Conservation (phyloP, 2,113 vertebrate genomes). For the Vulpes vulpes region DNA sequence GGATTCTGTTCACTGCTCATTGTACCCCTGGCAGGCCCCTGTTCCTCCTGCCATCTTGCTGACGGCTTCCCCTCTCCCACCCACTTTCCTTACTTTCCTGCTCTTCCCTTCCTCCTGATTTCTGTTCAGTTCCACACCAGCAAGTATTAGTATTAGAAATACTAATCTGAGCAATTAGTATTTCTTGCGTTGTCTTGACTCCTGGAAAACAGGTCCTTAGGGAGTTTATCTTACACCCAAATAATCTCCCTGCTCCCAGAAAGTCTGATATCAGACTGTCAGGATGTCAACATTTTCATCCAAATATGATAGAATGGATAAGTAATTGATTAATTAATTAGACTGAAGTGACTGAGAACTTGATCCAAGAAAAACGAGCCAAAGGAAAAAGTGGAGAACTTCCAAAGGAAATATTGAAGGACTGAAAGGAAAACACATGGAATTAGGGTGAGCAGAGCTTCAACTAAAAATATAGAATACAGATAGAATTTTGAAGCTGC, state of each 20-base stretch:
- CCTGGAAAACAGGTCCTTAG: background rate
- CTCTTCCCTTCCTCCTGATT: background rate
- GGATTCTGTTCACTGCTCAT: background rate
- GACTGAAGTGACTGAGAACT: background rate
- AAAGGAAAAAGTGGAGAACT: conserved; percentile 6
- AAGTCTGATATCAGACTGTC: background rate
- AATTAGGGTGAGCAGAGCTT: background rate
- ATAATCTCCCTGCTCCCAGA: background rate
- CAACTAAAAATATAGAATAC: background rate
- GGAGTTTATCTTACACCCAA: background rate
- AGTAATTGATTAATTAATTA: background rate
- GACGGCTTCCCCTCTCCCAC: background rate
- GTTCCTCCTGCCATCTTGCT: background rate
- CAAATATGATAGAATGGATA: background rate
- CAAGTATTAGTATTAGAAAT: background rate
- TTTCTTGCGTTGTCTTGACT: background rate
- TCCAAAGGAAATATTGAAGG: background rate
- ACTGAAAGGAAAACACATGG: background rate
- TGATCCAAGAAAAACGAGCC: background rate
- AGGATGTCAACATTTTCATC: conserved; percentile 25
- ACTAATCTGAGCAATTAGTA: background rate
- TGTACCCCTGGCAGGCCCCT: too few species aligned
- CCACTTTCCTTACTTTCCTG: background rate
- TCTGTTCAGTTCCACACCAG: background rate
- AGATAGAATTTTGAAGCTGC: background rate